phyloP scores from a whole-genome alignment of 2,113 vertebrate genomes.

The Poeciliopsis retropinna region DNA sequence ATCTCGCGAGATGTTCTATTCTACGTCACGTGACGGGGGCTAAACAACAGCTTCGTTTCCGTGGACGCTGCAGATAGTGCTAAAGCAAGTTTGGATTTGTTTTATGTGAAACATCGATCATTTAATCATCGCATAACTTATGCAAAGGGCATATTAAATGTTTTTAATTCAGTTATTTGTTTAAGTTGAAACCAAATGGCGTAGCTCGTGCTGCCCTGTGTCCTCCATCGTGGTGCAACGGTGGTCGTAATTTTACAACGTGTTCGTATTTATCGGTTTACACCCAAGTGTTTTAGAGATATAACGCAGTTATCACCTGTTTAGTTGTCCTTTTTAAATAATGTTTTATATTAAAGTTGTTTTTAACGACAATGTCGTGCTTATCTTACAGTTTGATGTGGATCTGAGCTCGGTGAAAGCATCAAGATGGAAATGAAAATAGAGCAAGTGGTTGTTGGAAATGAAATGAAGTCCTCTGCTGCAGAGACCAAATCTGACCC shows the following conservation, averaged over 20 bases:
- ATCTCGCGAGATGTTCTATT: constrained; percentile 46
- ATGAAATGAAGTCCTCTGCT: constrained; percentile 41
- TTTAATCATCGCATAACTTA: neutral
- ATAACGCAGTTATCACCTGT: neutral
- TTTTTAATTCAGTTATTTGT: neutral
- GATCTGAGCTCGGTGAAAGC: constrained; percentile 9
- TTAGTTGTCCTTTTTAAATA: neutral
- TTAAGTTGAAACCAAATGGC: neutral
- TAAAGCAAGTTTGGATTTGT: constrained; percentile 5
- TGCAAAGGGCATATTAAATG: neutral
- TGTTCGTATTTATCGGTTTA: neutral
- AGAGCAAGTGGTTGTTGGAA: constrained; percentile 72
- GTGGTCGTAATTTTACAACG: neutral
- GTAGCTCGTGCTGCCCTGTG: too few species aligned
- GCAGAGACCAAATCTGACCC: constrained; percentile 53
- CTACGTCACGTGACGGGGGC: constrained; percentile 49
- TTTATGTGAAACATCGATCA: neutral
- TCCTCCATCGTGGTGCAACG: neutral
- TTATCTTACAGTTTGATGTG: constrained; percentile 27
- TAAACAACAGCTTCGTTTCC: constrained; percentile 31
- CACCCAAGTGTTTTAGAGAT: neutral
- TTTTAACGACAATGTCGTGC: neutral
- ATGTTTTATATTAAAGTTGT: neutral
- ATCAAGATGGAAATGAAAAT: constrained; percentile 73
- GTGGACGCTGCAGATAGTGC: constrained; percentile 48